Base-by-base conservation (phyloP, 2,113 vertebrate genomes). In the Notiomystis cincta region DNA sequence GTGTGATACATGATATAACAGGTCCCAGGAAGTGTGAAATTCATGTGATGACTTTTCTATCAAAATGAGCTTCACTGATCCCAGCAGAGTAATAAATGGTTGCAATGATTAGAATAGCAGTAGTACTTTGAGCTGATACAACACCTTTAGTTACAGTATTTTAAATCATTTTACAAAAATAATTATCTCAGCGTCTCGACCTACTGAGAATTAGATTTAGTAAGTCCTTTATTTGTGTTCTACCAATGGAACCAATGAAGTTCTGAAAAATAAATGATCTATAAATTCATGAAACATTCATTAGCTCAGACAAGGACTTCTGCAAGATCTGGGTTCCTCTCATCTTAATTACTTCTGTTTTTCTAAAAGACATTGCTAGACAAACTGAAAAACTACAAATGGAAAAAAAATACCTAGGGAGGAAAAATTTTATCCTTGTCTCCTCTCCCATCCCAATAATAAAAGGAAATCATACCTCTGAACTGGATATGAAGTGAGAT, bases 401-500 rank as follows among this genome's bases (percentile, higher is more conserved):
- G 3, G 10, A 24, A 62, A 64, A 67, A 77, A 58, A 48, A 64
- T 35, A 79, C 24, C 40, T 44, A 37, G 31, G 33, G 56, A 86
- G 23, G 28, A 71, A 93, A 94, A 88, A 40, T 65, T 23, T 44
- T 58, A 71, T 80, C n/a, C 45, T 18, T 7, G 9, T 73, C 71
- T 90, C 18, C 30, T 90, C n/a, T 90, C 42, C 42, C 58, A 83
- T 77, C 22, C 16, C 28, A 71, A 53, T 86, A 91, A 94, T 48
- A 81, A 93, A 94, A 45, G 88, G 37, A 96, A 91, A 81, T 88
- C 51, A 57, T 93, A 96, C 56, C 82, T 91, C 40, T 71, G 56
- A 60, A 65, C 56, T 88, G 60, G 88, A 86, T 90, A 92, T 86
- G 64, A 95, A 93, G 67, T 71, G 72, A 94, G 92, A 92, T 95